Base-by-base conservation (phyloP, 2,797 vertebrate species). In the Melanitta fusca region DNA sequence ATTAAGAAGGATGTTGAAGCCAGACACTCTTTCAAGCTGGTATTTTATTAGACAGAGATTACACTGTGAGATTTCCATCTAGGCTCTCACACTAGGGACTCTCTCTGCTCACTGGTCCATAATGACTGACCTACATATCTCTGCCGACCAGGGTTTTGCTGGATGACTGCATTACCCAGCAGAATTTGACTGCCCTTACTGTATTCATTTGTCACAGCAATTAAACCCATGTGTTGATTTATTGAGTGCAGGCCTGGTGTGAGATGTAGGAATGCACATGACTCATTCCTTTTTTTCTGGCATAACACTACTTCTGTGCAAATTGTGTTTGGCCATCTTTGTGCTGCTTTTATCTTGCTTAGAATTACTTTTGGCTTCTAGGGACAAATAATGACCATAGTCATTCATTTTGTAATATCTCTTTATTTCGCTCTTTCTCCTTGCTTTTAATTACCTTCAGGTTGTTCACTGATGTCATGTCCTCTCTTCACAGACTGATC, bases 91-190 rank as follows among this genome's bases (percentile, higher is more conserved):
- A 83, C 2, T 2, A 80, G 92, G 75, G 93, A 93, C 69, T 93
- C 25, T 38, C 69, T 74, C 72, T 91, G 81, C 43, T 91, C 91
- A 75, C 20, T 92, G 61, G 84, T 93, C 91, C 95, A 58, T 91
- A 91, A 94, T 69, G 71, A 85, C 65, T 96, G 92, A 95, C 95
- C 96, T 95, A 97, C 91, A 96, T 96, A 88, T 69, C 72, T 92
- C 72, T 91, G 39, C 61, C 3, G 10, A 58, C 86, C 93, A 91
- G 49, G 61, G 19, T 32, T 93, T 94, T 94, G 57, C 79, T 90
- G 88, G 68, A 91, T 94, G 86, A 79, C 86, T 91, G 83, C 71
- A 73, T 82, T 91, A 82, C 56, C 74, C 64, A 73, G 43, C 17
- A 83, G 84, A 94, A 83, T 88, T 88, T 88, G 11, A 88, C 75